Base-by-base conservation (phyloP, 2,797 vertebrate genomes). In the Trematomus bernacchii region DNA sequence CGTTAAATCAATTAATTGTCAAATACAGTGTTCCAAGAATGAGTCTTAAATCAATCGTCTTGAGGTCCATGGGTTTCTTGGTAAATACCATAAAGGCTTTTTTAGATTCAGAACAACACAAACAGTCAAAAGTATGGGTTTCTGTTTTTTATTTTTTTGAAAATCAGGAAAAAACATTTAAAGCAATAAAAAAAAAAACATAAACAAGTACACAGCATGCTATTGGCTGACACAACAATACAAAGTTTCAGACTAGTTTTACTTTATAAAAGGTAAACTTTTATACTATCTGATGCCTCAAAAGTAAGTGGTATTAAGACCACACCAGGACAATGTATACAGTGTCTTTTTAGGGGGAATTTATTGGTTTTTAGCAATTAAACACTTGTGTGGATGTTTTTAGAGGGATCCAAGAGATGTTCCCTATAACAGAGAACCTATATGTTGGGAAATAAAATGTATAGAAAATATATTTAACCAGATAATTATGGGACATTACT, bases 121-220 rank as follows among this genome's bases (percentile, higher is more conserved):
- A 48, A 62, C 9, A 13, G 12, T 42, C 0, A 78, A 30, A 9
- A 59, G 59, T 71, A 19, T 7, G 3, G 6, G 13, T 73, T 57
- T n/a, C 1, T 4, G 6, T 37, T 40, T 58, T 63, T 11, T 18
- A 18, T 67, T 46, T 62, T 21, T 4, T 52, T 44, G 1, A 2
- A 55, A 43, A 44, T 68, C 18, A 12, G 0, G 59, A 48, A 63
- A 33, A 33, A 55, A 40, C n/a, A 64, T 51, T 59, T 15, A 9
- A 65, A 77, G 14, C 50, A 59, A 43, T 47, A 54, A 21, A 52
- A 10, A 55, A 59, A 74, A 50, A 33, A 62, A 51, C 4, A 6
- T 3, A 51, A 6, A 9, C 3, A 18, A 57, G 57, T 54, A 33
- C n/a, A 54, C 60, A 71, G 6, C 10, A 66, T 33, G 11, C 19